phyloP scores from a whole-genome alignment of 2,888 invertebrate genomes.

The Cantharis lateralis region DNA sequence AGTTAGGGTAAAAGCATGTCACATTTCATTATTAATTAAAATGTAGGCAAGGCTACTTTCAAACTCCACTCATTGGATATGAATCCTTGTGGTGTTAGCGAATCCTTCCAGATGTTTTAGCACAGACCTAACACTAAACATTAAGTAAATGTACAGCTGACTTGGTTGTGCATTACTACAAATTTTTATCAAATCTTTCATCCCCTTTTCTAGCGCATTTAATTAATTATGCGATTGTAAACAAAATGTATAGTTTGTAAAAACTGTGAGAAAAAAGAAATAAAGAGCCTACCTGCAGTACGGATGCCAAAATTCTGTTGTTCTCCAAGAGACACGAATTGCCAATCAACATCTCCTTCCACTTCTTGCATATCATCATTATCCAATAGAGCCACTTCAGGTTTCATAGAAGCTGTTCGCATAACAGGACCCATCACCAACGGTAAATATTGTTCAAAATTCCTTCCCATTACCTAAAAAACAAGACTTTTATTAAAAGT shows the following conservation, averaged over 20 bases:
- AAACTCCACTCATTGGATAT: slow-evolving; percentile 15
- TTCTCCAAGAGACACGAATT: slow-evolving; percentile 91
- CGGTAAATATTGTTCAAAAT: slow-evolving; percentile 90
- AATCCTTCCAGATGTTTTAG: slow-evolving; percentile 16
- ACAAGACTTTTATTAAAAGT: neutral
- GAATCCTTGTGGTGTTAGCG: slow-evolving; percentile 17
- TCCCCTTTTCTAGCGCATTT: too few species aligned
- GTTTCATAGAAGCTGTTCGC: slow-evolving; percentile 89
- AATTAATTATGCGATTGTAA: too few species aligned
- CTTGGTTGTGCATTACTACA: slow-evolving; percentile 5
- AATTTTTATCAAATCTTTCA: neutral
- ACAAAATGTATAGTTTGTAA: too few species aligned
- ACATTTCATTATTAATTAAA: neutral
- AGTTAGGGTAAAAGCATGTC: neutral
- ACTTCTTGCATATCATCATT: slow-evolving; percentile 83
- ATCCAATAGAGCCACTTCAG: slow-evolving; percentile 89
- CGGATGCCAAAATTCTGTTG: slow-evolving; percentile 94
- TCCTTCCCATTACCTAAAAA: slow-evolving; percentile 63
- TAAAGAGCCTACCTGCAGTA: slow-evolving; percentile 69
- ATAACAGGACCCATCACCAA: slow-evolving; percentile 95
- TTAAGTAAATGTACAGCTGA: slow-evolving; percentile 6
- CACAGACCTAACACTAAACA: slow-evolving; percentile 14
- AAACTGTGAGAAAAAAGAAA: too few species aligned
- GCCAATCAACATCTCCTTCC: slow-evolving; percentile 90
- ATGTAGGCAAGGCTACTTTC: slow-evolving; percentile 9